Percentiles rank a stretch among this genome's conserved stretches.
Evolutionary conservation across 2,113 vertebrate species (phyloP).

Genomic region (Dolichallabes microphthalmus): DNA sequence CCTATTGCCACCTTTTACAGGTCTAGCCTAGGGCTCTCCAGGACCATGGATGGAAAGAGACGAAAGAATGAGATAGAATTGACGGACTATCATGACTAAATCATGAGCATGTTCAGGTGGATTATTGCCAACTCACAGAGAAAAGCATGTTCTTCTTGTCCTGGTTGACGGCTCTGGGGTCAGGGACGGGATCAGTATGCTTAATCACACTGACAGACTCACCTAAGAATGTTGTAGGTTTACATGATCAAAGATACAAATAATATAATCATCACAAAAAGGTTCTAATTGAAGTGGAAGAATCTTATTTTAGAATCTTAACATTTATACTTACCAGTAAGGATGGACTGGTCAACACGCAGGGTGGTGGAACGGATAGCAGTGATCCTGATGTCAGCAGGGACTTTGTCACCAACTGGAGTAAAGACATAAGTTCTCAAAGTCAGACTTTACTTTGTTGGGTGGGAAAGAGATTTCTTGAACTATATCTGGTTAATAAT

Average conservation of each 20-base stretch:
- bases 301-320: background rate
- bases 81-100: background rate
- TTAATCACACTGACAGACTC: conserved; percentile 97
- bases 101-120: background rate
- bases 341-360: conserved; percentile 90
- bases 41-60: background rate
- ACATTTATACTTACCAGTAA: conserved; percentile 71
- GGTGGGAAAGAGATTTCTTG: background rate
- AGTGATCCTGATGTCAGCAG: conserved; percentile 85
- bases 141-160: conserved; percentile 99
- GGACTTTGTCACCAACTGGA: conserved; percentile 91
- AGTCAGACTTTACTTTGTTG: background rate
- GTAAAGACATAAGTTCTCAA: conserved; percentile 21
- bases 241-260: conserved; percentile 6
- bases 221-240: conserved; percentile 67
- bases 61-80: background rate
- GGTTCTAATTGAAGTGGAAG: background rate
- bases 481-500: background rate
- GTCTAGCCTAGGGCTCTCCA: background rate
- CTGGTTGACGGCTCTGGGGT: conserved; percentile 93
- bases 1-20: background rate
- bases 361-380: conserved; percentile 88
- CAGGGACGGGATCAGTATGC: conserved; percentile 85
- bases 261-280: background rate
- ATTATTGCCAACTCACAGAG: conserved; percentile 78